A percentile compares a stretch with the other conserved stretches of the same genome.
Conservation (phyloP, 2,113 vertebrate species). For the Microcebus griseorufus region DNA sequence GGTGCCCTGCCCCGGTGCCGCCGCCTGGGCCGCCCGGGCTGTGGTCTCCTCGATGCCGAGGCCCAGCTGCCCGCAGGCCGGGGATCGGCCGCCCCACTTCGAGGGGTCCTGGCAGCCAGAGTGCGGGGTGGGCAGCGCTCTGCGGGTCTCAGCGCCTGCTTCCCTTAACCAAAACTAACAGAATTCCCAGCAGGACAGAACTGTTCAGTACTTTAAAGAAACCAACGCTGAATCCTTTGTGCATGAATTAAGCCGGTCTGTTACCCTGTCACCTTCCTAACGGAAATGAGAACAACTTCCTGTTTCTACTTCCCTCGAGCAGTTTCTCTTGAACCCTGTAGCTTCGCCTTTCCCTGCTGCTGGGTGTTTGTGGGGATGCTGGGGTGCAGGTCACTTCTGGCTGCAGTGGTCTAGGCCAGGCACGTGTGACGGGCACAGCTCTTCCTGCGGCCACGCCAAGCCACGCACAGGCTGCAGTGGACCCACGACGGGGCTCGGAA, state of each 20-base stretch:
- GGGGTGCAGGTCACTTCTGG: neutral
- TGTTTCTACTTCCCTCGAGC: neutral
- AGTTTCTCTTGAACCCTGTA: neutral
- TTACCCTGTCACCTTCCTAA: slow-evolving; percentile 19
- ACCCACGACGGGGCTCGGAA: neutral
- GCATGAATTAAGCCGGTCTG: slow-evolving; percentile 44
- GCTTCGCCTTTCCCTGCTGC: neutral
- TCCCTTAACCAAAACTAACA: slow-evolving; percentile 55
- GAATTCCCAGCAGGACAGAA: slow-evolving; percentile 63
- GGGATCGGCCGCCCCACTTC: neutral
- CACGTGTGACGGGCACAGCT: neutral
- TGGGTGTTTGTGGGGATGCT: rapidly evolving
- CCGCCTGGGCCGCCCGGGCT: neutral
- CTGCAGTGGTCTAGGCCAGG: neutral
- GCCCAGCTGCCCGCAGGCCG: neutral
- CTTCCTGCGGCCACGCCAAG: neutral
- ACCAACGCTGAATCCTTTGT: slow-evolving; percentile 10
- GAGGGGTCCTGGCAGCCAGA: slow-evolving; percentile 55
- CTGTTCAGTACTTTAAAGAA: slow-evolving; percentile 37
- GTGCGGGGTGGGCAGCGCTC: neutral
- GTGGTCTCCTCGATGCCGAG: neutral
- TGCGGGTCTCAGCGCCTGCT: neutral
- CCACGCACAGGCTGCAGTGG: neutral
- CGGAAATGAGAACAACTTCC: neutral
- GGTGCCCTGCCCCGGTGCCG: neutral